A percentile compares a stretch with the other conserved stretches of the same genome.
phyloP scores from a whole-genome alignment of 2,888 invertebrate species.

The Dryococelus australis region DNA sequence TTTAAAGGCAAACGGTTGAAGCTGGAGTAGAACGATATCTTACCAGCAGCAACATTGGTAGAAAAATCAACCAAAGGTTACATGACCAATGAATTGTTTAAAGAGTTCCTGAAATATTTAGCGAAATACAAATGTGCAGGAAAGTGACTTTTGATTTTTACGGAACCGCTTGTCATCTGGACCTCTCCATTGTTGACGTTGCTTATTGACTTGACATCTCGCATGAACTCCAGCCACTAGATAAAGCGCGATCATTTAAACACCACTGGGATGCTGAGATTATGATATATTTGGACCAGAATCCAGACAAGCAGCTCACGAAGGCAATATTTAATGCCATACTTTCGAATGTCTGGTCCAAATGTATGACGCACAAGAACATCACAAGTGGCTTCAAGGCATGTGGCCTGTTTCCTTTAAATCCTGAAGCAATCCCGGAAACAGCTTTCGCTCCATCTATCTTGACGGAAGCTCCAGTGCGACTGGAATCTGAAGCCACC shows the following conservation, averaged over 20 bases:
- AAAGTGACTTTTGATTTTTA: background rate
- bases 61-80: background rate
- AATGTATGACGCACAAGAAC: slow-evolving; percentile 25
- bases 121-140: slow-evolving; percentile 8
- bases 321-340: slow-evolving; percentile 46
- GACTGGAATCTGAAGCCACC: background rate
- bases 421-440: slow-evolving; percentile 1
- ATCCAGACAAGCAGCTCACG: slow-evolving; percentile 43
- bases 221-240: slow-evolving; percentile 36
- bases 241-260: slow-evolving; percentile 43
- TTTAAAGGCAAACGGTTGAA: background rate
- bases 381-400: slow-evolving; percentile 24
- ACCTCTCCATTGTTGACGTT: slow-evolving; percentile 26
- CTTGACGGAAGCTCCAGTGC: slow-evolving; percentile 7
- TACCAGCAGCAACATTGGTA: background rate
- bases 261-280: slow-evolving; percentile 47
- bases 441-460: slow-evolving; percentile 18
- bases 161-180: slow-evolving; percentile 31
- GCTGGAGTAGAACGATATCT: slow-evolving; percentile 11
- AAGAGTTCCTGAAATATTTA: background rate
- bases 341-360: slow-evolving; percentile 47
- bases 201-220: slow-evolving; percentile 31
- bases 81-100: slow-evolving; percentile 12
- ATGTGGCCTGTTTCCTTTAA: slow-evolving; percentile 20
- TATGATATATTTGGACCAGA: slow-evolving; percentile 39